Evolutionary conservation across 2,797 vertebrate genomes (phyloP), one percentile per base, ranked within the genome.

Genomic region (Harpagifer antarcticus): DNA sequence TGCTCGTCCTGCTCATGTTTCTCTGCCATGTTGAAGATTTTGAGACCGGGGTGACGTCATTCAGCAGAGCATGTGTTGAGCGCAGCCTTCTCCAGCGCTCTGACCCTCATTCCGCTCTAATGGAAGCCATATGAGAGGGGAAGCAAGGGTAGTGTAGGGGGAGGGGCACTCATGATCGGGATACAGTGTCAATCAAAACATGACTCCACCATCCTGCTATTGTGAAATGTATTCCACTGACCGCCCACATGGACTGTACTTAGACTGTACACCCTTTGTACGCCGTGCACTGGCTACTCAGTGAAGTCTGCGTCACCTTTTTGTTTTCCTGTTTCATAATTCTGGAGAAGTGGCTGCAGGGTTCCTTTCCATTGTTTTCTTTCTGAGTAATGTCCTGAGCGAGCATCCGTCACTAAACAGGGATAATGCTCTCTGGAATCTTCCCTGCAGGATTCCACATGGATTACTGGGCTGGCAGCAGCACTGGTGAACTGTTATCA

Each of bases 111-210:
- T 91, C 87, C 84, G 40, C 84, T 83, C 63, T 93, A 94, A 95
- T 93, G 83, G 88, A 95, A 95, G 92, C 94, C 95, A 95, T 93
- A 94, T 92, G 91, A 88, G 85, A 74, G 77, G 76, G 82, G 74
- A 77, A 77, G 76, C 9, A 5, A 43, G 79, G 82, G 69, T 65
- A 48, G 49, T 42, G 58, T 52, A 31, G 64, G 63, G 73, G 80
- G 75, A 67, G 57, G 82, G 79, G 67, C 27, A 60, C 72, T 37
- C 53, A 63, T 65, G 54, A 68, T 50, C 42, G 52, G 77, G 68
- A 81, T 59, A 53, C 33, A 13, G 40, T 73, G 74, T 85, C 72
- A 78, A 83, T 85, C 69, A 72, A 68, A 82, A 74, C 70, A 59
- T 42, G 66, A 59, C 82, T 74, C 65, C 14, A 16, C 57, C 49